Conservation (phyloP, 2,113 vertebrate species). For the Ammodytes marinus region DNA sequence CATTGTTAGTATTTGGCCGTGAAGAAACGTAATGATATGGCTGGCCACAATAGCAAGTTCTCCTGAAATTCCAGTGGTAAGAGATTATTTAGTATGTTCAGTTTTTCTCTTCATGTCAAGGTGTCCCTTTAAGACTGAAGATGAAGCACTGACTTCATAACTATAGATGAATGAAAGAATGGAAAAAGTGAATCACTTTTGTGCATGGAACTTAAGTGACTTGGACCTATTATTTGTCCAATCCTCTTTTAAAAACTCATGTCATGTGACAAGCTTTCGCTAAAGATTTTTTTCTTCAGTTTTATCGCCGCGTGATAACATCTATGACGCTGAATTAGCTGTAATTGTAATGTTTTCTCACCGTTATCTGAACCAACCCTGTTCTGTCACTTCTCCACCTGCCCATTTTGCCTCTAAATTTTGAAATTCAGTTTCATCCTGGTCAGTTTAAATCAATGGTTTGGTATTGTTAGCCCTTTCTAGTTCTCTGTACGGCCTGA, state of each 20-base stretch:
- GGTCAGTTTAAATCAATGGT: too few relatives aligned
- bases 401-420: not conserved
- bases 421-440: not conserved
- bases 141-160: slow-evolving; percentile 24
- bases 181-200: slow-evolving; percentile 26
- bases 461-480: not conserved
- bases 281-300: not conserved
- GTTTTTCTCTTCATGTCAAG: not conserved
- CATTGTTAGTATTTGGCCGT: not conserved
- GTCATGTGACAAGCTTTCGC: not conserved
- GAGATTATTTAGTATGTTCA: not conserved
- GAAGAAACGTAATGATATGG: not conserved
- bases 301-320: slow-evolving; percentile 18
- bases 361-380: not conserved
- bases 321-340: not conserved
- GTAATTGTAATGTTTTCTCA: slow-evolving; percentile 11
- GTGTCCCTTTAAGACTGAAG: slow-evolving; percentile 18
- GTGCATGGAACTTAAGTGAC: slow-evolving; percentile 44
- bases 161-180: slow-evolving; percentile 54
- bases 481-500: not conserved
- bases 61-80: not conserved
- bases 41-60: not conserved
- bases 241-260: slow-evolving; percentile 9
- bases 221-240: slow-evolving; percentile 58
- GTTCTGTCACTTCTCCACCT: slow-evolving; percentile 6